phyloP scores from a whole-genome alignment of 2,113 vertebrate genomes.

The Oryzias celebensis region DNA sequence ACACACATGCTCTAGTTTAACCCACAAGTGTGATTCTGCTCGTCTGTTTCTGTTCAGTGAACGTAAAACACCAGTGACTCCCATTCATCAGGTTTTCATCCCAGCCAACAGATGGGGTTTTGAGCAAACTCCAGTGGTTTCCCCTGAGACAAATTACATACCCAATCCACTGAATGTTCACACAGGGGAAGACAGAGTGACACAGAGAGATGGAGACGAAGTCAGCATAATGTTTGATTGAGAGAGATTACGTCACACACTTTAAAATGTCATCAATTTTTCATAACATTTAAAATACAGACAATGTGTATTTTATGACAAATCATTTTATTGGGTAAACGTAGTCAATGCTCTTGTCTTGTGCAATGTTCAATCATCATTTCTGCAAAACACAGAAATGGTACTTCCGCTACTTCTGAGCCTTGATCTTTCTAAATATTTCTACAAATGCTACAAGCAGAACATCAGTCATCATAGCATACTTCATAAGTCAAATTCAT shows the following conservation, averaged over 20 bases:
- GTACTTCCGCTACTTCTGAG: no score
- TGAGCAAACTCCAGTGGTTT: constrained; percentile 58
- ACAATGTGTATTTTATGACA: no score
- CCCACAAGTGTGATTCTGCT: constrained; percentile 46
- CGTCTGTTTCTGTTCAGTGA: constrained; percentile 47
- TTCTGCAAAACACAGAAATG: no score
- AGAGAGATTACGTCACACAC: constrained; percentile 8
- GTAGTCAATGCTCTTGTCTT: no score
- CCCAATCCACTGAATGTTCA: constrained; percentile 47
- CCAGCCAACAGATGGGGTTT: constrained; percentile 70
- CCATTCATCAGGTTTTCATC: constrained; percentile 68
- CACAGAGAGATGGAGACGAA: not conserved
- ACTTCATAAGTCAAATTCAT: no score
- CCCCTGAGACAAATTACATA: constrained; percentile 61
- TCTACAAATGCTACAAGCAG: no score
- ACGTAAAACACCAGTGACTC: constrained; percentile 53
- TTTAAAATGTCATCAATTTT: no score
- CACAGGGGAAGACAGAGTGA: not conserved
- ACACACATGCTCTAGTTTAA: constrained; percentile 14
- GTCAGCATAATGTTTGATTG: constrained; percentile 17
- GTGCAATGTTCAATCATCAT: no score
- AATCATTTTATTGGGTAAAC: no score
- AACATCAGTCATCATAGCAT: no score
- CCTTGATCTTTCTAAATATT: no score
- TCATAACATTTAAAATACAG: no score